These are phyloP conservation scores for Sebastes baramenuke DNA, from an alignment of 2,797 vertebrate species.

Conservation along the genomic window DNA sequence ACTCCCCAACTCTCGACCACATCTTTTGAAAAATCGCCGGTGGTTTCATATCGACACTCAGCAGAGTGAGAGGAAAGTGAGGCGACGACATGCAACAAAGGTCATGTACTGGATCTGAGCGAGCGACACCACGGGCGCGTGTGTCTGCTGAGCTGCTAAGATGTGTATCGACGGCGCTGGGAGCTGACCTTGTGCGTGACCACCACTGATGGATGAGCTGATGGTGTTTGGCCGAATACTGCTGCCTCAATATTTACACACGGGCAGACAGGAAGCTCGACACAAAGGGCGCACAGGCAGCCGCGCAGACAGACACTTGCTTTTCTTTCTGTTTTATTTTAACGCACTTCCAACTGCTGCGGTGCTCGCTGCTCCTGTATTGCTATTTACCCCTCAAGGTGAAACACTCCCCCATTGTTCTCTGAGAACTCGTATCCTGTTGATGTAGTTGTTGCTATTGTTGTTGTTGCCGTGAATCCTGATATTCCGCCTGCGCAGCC, in stretches of 20 bases:
- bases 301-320: neutral
- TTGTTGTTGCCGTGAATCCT: conserved; percentile 49
- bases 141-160: conserved; percentile 38
- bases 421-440: conserved; percentile 58
- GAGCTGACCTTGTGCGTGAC: conserved; percentile 62
- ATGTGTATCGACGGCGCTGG: conserved; percentile 34
- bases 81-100: conserved; percentile 50
- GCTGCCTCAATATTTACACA: conserved; percentile 51
- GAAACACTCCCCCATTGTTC: conserved; percentile 55
- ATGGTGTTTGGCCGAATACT: conserved; percentile 50
- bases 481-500: conserved; percentile 44
- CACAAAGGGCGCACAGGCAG: neutral
- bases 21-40: conserved; percentile 36
- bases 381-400: conserved; percentile 69
- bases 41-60: conserved; percentile 25
- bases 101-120: conserved; percentile 47
- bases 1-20: conserved; percentile 38
- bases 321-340: conserved; percentile 20
- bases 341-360: conserved; percentile 21
- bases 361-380: conserved; percentile 11
- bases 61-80: conserved; percentile 37
- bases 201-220: conserved; percentile 59
- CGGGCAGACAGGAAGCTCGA: neutral
- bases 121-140: conserved; percentile 11
- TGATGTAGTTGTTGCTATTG: conserved; percentile 59